Conservation (phyloP, 2,888 invertebrate species). For the Pammene aurita region DNA sequence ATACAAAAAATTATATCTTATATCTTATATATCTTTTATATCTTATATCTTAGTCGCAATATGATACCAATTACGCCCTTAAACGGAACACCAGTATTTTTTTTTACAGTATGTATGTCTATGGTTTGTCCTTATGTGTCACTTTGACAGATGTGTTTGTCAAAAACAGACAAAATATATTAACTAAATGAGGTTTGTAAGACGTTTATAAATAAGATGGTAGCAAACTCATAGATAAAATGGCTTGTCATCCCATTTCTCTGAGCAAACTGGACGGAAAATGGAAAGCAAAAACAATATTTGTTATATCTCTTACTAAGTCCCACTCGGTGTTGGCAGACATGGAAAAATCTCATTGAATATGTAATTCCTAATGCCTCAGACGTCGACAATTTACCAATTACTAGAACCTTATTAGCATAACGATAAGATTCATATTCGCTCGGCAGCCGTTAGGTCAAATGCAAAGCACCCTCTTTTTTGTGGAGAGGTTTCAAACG, state of each 20-base stretch:
- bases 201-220: too few species aligned
- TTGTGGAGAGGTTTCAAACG: constrained; percentile 26
- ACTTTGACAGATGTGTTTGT: too few species aligned
- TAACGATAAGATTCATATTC: background rate
- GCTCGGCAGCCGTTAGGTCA: constrained; percentile 11
- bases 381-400: background rate
- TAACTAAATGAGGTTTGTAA: too few species aligned
- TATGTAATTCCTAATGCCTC: constrained; percentile 34
- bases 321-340: constrained; percentile 13
- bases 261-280: background rate
- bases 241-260: background rate
- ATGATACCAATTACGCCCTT: too few species aligned
- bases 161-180: too few species aligned
- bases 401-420: background rate
- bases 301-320: constrained; percentile 31
- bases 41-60: too few species aligned
- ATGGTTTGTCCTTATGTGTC: too few species aligned
- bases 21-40: too few species aligned
- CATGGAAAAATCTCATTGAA: constrained; percentile 37
- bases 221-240: too few species aligned
- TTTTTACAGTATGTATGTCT: too few species aligned
- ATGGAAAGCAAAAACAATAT: constrained; percentile 26
- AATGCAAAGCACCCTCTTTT: constrained; percentile 33
- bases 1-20: too few species aligned
- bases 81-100: too few species aligned